Conservation (phyloP, 2,888 invertebrate species). For the Noctua comes region DNA sequence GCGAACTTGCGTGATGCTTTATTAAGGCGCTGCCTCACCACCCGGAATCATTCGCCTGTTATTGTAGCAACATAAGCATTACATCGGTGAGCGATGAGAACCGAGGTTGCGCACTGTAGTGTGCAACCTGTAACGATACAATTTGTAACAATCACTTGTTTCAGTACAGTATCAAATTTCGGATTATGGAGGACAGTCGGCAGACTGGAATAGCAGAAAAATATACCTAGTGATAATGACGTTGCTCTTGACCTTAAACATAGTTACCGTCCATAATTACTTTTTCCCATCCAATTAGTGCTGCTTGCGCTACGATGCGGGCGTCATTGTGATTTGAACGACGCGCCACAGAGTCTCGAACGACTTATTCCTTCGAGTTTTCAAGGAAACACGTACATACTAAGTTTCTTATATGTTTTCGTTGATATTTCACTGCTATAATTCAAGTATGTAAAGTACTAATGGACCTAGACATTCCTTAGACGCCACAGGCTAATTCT, state of each 20-base stretch:
- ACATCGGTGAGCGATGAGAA: background rate
- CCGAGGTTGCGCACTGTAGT: background rate
- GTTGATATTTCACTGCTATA: background rate
- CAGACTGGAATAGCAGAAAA: background rate
- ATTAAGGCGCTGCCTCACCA: background rate
- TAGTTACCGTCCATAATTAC: constrained; percentile 50
- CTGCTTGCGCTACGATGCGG: constrained; percentile 55
- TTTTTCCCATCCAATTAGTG: constrained; percentile 55
- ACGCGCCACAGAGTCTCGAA: constrained; percentile 25
- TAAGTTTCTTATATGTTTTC: background rate
- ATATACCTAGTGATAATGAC: constrained; percentile 17
- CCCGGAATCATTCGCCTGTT: background rate
- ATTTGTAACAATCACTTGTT: background rate
- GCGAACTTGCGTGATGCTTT: background rate
- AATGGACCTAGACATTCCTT: background rate
- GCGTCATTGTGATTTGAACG: constrained; percentile 54
- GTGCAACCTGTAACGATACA: background rate
- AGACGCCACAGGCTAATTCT: background rate
- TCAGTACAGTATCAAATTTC: background rate
- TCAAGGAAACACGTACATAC: constrained; percentile 8
- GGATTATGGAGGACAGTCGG: background rate
- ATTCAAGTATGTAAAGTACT: background rate
- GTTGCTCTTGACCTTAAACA: constrained; percentile 46
- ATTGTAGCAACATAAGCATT: background rate
- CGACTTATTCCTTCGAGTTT: constrained; percentile 29